Base-by-base conservation (phyloP, 2,797 vertebrate genomes). In the Ficedula albicollis region DNA sequence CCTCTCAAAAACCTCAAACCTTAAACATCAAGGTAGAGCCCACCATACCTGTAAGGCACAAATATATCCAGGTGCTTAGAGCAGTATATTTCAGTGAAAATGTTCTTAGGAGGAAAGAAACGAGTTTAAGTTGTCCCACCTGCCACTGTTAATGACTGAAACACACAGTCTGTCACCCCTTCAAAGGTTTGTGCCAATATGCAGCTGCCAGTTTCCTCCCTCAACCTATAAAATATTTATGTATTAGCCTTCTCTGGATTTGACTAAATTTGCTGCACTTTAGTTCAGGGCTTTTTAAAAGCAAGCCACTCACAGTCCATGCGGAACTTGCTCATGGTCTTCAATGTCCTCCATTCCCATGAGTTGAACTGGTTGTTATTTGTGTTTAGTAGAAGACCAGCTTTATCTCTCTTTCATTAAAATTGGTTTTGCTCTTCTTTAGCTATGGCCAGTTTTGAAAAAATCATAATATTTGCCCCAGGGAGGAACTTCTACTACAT, bases 231-330 rank as follows among this genome's bases (percentile, higher is more conserved):
- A 64, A 62, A 41, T 21, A 10, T 51, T 81, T 56, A 18, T 16
- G 0, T 36, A 54, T 58, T 72, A 58, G 13, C 20, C 38, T 43
- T 41, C 16, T 56, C 5, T 32, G 6, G 7, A 23, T 60, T 15
- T 64, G 3, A 64, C 32, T 49, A n/a, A 60, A 21, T 63, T 69
- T 25, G 12, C 25, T 48, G 23, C 25, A 41, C 11, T 17, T 46
- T 22, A 84, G 22, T 27, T 72, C 38, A 51, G 38, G 73, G 30
- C 19, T 59, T 80, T 76, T 54, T 11, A 59, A 34, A 77, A 58
- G 38, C 2, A 5, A 83, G 30, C 10, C 2, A 1, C 34, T 52
- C 4, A 1, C 11, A 55, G n/a, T 13, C n/a, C 3, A 14, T 12
- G 15, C 22, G 18, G 54, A 49, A 46, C 17, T 72, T 15, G 6